Evolutionary conservation across 1,140 invertebrate genomes (phyloP), one percentile per base, ranked within the genome.

Genomic region (Oryctes rhinoceros): DNA sequence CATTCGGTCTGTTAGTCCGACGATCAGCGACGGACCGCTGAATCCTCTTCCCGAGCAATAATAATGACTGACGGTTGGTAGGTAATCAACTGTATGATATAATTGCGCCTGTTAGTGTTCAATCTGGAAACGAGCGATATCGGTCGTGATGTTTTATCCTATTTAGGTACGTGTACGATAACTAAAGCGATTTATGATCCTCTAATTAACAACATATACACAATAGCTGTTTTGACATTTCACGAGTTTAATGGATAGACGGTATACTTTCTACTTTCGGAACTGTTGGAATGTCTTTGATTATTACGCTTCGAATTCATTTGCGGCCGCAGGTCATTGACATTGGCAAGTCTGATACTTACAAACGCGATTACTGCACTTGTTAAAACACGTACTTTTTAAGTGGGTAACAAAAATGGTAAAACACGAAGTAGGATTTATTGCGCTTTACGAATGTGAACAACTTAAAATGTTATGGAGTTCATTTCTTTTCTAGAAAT

Each of bases 191-290:
- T 59, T 59, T 59, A 59, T 59, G 53, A 15, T 18, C 53, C 53
- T 59, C 15, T 59, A 59, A 59, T 59, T 59, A 59, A n/a, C 53
- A n/a, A 5, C 18, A 59, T n/a, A 59, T 15, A n/a, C n/a, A 59
- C 53, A 59, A 59, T 59, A 59, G 53, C 53, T n/a, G 6, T 18
- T 59, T 59, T 59, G 53, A 59, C 53, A 59, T 59, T 59, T 59
- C 53, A 59, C 53, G 53, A 59, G 18, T 59, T 59, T n/a, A 59
- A 13, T 59, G 18, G n/a, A 59, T 59, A 59, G 53, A 39, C 39
- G 7, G 11, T n/a, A n/a, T 59, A 59, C 53, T 59, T 59, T 59
- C 53, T 59, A 59, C 53, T 59, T 59, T 59, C 53, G 15, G 53
- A 59, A 59, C 53, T 5, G 53, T 18, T 59, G 53, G 53, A 59